Evolutionary conservation across 2,113 vertebrate genomes (phyloP).

Genomic region (Indicator indicator): DNA sequence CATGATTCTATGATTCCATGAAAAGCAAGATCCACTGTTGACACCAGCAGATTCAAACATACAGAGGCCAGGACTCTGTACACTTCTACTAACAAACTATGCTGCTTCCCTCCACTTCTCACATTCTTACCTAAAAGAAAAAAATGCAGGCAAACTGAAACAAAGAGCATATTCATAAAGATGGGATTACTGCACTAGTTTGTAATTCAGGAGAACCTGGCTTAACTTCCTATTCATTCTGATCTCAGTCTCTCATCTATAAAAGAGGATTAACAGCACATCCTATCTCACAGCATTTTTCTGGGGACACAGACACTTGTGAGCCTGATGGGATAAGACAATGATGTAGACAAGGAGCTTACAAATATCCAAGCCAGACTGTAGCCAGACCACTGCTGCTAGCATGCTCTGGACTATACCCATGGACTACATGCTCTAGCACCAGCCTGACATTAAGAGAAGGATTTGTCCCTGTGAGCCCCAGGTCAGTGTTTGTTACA

Average conservation of each 20-base stretch:
- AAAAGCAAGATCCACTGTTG: not conserved
- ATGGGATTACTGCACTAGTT: not conserved
- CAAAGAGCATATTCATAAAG: not conserved
- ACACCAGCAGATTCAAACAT: not conserved
- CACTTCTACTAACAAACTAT: not conserved
- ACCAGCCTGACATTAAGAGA: not conserved
- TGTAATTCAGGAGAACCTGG: not conserved
- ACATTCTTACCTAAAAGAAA: not conserved
- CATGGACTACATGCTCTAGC: not conserved
- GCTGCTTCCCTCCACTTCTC: not conserved
- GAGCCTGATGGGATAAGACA: not conserved
- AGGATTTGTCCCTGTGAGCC: not conserved
- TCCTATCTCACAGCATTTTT: not conserved
- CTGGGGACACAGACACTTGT: not conserved
- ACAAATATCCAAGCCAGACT: not conserved
- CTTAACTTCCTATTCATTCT: not conserved
- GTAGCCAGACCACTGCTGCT: not conserved
- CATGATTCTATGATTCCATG: not conserved
- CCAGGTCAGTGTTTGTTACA: accelerated
- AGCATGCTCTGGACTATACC: not conserved
- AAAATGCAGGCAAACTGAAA: not conserved
- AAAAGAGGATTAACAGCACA: not conserved
- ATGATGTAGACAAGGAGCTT: not conserved
- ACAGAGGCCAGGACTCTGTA: not conserved
- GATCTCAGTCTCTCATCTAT: not conserved